phyloP scores from a whole-genome alignment of 2,888 invertebrate genomes.

The Bellardia bayeri region DNA sequence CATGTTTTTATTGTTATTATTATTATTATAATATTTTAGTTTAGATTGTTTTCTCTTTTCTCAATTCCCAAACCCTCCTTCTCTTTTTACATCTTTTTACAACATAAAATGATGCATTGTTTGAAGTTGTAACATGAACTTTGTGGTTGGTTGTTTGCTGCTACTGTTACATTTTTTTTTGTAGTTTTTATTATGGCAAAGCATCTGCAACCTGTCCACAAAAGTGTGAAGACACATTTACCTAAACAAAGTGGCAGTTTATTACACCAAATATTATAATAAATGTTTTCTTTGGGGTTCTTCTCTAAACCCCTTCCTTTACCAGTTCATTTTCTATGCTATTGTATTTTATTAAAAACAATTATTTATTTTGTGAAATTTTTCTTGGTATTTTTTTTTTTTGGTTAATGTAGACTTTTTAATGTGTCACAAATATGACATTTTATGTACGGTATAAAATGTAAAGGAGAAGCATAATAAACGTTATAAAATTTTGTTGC shows the following conservation, averaged over 20 bases:
- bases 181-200: conserved; percentile 15
- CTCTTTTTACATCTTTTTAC: conserved; percentile 19
- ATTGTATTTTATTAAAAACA: conserved; percentile 42
- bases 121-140: conserved; percentile 64
- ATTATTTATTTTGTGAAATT: conserved; percentile 48
- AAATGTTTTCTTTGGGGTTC: conserved; percentile 47
- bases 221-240: conserved; percentile 70
- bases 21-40: conserved; percentile 53
- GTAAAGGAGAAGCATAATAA: conserved; percentile 3
- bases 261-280: conserved; percentile 67
- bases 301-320: neutral
- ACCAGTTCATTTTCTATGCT: neutral
- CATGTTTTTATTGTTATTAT: conserved; percentile 46
- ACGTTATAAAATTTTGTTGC: conserved; percentile 19
- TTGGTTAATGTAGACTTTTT: conserved; percentile 37
- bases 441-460: conserved; percentile 31
- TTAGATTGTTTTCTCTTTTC: conserved; percentile 5
- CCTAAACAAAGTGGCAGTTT: conserved; percentile 69
- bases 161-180: neutral
- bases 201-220: conserved; percentile 69
- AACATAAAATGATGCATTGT: conserved; percentile 70
- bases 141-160: conserved; percentile 44
- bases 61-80: neutral
- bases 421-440: conserved; percentile 58
- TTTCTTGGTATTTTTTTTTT: conserved; percentile 37